These are phyloP conservation scores for Mechanitis mazaeus DNA, from an alignment of 2,888 invertebrate genomes.

Conservation along the genomic window DNA sequence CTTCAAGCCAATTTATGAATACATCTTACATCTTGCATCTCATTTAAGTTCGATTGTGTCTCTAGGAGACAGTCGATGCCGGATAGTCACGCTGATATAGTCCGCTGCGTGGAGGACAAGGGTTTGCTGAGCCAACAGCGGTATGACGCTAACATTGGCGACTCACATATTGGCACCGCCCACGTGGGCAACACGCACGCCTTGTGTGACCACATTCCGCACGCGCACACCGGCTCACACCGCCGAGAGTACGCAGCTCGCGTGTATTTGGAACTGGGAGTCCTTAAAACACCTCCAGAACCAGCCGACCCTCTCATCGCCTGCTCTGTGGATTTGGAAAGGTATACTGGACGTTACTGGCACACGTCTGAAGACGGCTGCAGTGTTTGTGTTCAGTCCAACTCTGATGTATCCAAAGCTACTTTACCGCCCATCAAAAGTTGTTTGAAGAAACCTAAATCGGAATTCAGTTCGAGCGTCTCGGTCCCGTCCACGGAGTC, in stretches of 20 bases:
- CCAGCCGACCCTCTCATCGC: slow-evolving; percentile 46
- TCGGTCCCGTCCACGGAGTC: slow-evolving; percentile 59
- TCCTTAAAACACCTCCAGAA: slow-evolving; percentile 41
- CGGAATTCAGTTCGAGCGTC: slow-evolving; percentile 50
- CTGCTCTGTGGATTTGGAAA: slow-evolving; percentile 58
- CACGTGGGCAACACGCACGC: slow-evolving; percentile 45
- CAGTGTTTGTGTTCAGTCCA: slow-evolving; percentile 60
- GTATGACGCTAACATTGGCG: slow-evolving; percentile 42
- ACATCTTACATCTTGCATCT: not conserved
- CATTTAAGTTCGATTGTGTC: slow-evolving; percentile 1
- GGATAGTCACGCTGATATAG: slow-evolving; percentile 67
- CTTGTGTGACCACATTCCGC: slow-evolving; percentile 65
- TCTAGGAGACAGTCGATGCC: slow-evolving; percentile 53
- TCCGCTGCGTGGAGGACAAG: slow-evolving; percentile 68
- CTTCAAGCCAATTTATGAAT: not conserved
- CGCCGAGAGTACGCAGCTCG: slow-evolving; percentile 57
- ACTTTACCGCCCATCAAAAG: slow-evolving; percentile 65
- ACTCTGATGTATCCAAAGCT: slow-evolving; percentile 60
- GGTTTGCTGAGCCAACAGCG: slow-evolving; percentile 47
- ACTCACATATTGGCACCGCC: too few species aligned
- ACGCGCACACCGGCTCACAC: slow-evolving; percentile 28
- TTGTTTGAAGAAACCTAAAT: slow-evolving; percentile 60
- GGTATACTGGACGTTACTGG: slow-evolving; percentile 49
- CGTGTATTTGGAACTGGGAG: slow-evolving; percentile 76
- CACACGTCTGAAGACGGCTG: slow-evolving; percentile 60